A percentile compares a stretch with the other conserved stretches of the same genome.
These are phyloP conservation scores for Peromyscus leucopus DNA, from an alignment of 2,113 vertebrate species.

Conservation along the genomic window DNA sequence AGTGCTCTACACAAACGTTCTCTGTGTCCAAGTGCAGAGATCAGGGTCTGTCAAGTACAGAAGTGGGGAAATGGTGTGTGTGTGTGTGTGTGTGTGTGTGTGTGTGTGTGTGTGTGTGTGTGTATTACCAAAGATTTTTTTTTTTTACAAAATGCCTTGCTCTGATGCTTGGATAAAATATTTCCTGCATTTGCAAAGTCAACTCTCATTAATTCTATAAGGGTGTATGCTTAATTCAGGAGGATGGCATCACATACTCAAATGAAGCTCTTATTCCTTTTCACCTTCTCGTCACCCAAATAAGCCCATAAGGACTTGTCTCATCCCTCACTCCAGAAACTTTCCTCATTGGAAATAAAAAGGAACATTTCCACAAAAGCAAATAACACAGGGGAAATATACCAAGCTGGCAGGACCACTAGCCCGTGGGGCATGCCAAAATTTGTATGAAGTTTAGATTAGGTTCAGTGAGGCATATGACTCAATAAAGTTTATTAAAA, in stretches of 20 bases:
- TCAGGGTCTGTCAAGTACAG: not conserved
- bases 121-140: not conserved
- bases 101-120: no score
- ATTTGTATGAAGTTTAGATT: slow-evolving; percentile 2
- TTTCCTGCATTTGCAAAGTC: not conserved
- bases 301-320: not conserved
- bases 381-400: not conserved
- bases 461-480: not conserved
- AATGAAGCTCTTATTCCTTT: not conserved
- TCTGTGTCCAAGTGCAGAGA: not conserved
- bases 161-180: not conserved
- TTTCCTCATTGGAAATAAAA: not conserved
- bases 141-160: not conserved
- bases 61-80: not conserved
- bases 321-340: not conserved
- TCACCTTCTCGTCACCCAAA: not conserved
- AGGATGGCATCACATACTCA: not conserved
- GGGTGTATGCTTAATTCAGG: not conserved
- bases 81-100: no score
- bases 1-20: not conserved
- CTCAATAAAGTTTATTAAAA: not conserved
- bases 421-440: not conserved
- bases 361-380: not conserved
- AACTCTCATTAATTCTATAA: not conserved
- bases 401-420: not conserved